Conservation (phyloP, 2,113 vertebrate species). For the Chloebia gouldiae region DNA sequence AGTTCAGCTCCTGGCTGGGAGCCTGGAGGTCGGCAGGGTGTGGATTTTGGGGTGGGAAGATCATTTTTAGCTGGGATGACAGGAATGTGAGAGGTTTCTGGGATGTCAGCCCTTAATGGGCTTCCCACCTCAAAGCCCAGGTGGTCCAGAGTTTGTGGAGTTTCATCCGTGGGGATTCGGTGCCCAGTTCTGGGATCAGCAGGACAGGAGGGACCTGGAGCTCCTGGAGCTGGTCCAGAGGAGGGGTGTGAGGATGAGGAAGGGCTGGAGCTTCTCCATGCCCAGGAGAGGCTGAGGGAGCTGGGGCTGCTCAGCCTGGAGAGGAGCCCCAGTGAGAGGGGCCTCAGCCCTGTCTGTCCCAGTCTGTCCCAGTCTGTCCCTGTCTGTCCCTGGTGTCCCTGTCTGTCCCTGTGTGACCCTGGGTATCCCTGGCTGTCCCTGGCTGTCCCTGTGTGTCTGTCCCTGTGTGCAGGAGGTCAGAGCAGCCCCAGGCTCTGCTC, state of each 20-base stretch:
- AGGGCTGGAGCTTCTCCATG: not conserved
- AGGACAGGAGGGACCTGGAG: not conserved
- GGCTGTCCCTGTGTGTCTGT: not conserved
- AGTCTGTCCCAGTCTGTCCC: no score
- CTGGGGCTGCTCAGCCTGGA: not conserved
- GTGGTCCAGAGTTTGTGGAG: not conserved
- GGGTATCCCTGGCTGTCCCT: not conserved
- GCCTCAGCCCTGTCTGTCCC: not conserved
- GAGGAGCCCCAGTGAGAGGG: not conserved
- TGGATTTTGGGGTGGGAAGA: not conserved
- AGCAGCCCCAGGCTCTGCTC: no score
- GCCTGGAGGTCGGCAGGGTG: not conserved
- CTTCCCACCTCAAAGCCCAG: not conserved
- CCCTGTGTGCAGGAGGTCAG: no score
- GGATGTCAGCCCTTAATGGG: not conserved
- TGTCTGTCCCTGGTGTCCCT: not conserved
- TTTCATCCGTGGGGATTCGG: not conserved
- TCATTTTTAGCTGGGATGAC: not conserved
- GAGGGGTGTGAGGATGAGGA: not conserved
- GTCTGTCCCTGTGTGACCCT: no score
- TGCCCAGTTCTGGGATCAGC: not conserved
- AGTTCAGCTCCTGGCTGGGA: fast-evolving
- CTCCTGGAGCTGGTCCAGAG: not conserved
- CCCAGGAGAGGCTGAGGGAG: not conserved
- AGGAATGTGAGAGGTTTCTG: not conserved